Base-by-base conservation (phyloP, 2,888 invertebrate genomes). In the Cinara cedri region DNA sequence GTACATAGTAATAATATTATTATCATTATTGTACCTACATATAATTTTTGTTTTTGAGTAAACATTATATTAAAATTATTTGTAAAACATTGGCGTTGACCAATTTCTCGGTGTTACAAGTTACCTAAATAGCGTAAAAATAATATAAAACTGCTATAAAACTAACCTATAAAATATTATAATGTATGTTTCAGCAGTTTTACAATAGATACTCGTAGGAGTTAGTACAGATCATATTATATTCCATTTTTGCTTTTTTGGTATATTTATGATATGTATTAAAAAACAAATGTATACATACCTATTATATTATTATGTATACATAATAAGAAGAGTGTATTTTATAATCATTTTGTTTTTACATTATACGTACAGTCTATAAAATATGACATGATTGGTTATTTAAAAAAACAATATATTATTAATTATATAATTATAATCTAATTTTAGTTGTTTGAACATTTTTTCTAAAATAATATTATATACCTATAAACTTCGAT, bases 51-150 rank as follows among this genome's bases (percentile, higher is more conserved):
- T n/a, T n/a, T 62, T 74, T 42, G 16, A 2, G 54, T 9, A 42
- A 63, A 26, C 49, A 63, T 63, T 62, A 57, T 24, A 34, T 11
- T 70, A 62, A 60, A 34, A 66, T 46, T 70, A 68, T 68, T 49
- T 78, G 34, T 60, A 70, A 70, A 68, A 78, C 57, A 51, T 78
- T 78, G 78, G 68, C 44, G 9, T 60, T 6, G 34, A 49, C 78
- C 78, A 78, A 66, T 70, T 66, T 78, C 21, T 78, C 78, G 78
- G 78, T 78, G 78, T 78, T 78, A 68, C 68, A 78, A 78, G 78
- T 78, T 78, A 78, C 78, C 78, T 78, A 68, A 55, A 76, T 78
- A 78, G 78, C 6, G 49, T 78, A 70, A 44, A 54, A 34, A 76
- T 66, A 55, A 54, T 14, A 34, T 34, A 66, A 19, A 66, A 76